Conservation (phyloP, 2,888 invertebrate genomes). For the Calameuta filiformis region DNA sequence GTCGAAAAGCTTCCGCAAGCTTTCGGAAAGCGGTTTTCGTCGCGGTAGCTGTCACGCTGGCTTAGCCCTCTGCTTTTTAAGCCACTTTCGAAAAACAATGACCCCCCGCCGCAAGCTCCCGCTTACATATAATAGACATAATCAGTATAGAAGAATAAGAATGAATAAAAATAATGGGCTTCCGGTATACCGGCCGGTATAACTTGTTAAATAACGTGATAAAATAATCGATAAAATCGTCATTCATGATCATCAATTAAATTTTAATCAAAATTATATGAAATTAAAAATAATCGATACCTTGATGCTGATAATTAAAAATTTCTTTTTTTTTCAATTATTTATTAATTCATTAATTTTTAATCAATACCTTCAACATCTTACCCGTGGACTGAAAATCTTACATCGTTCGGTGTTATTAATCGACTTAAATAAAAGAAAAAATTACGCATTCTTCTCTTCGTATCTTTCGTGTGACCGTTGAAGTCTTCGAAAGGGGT, state of each 20-base stretch:
- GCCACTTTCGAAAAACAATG: not conserved
- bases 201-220: too few relatives aligned
- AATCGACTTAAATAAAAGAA: too few relatives aligned
- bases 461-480: not conserved
- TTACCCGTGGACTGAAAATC: not conserved
- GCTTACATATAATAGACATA: not conserved
- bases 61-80: not conserved
- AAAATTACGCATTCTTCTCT: not conserved
- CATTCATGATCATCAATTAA: too few relatives aligned
- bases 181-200: too few relatives aligned
- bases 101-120: not conserved
- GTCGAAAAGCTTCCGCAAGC: not conserved
- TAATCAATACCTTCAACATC: not conserved
- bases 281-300: too few relatives aligned
- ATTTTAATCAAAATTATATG: too few relatives aligned
- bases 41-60: not conserved
- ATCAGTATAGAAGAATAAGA: not conserved
- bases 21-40: not conserved
- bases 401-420: not conserved
- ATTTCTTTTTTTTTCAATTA: too few relatives aligned
- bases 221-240: not conserved
- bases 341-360: not conserved
- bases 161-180: not conserved
- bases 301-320: too few relatives aligned
- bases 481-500: not conserved